A percentile compares a stretch with the other conserved stretches of the same genome.
Conservation (phyloP, 2,113 vertebrate species). For the Semicossyphus pulcher region DNA sequence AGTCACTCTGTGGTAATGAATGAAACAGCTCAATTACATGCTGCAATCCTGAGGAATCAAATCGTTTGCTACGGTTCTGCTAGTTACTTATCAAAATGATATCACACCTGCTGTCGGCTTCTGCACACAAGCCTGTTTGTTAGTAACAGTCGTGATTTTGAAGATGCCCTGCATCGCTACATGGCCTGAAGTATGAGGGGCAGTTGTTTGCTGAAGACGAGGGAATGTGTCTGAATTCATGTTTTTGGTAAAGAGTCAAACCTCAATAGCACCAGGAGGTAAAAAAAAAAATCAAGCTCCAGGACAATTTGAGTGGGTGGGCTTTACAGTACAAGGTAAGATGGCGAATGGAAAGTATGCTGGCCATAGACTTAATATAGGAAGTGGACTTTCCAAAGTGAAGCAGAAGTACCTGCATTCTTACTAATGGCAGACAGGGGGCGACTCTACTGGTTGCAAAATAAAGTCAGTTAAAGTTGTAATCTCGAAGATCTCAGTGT, state of each 20-base stretch:
- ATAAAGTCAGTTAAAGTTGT: too few species aligned
- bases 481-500: too few species aligned
- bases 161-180: conserved; percentile 52
- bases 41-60: conserved; percentile 70
- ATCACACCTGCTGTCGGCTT: conserved; percentile 17
- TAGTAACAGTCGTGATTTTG: conserved; percentile 67
- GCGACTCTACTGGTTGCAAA: background rate
- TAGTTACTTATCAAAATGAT: conserved; percentile 14
- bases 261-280: conserved; percentile 60
- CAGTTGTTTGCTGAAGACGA: conserved; percentile 48
- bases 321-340: conserved; percentile 36
- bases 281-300: conserved; percentile 30
- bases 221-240: conserved; percentile 42
- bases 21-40: conserved; percentile 39
- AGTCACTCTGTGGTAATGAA: conserved; percentile 31
- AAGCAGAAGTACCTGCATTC: background rate
- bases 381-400: background rate
- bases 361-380: background rate
- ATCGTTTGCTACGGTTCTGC: conserved; percentile 55
- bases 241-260: conserved; percentile 40
- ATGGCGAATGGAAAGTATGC: conserved; percentile 47
- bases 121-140: conserved; percentile 13
- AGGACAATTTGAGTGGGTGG: conserved; percentile 30
- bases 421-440: background rate
- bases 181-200: conserved; percentile 34